Percentiles rank a stretch among this genome's conserved stretches.
Evolutionary conservation across 1,140 invertebrate genomes (phyloP).

Genomic region (Mylabris phalerata): DNA sequence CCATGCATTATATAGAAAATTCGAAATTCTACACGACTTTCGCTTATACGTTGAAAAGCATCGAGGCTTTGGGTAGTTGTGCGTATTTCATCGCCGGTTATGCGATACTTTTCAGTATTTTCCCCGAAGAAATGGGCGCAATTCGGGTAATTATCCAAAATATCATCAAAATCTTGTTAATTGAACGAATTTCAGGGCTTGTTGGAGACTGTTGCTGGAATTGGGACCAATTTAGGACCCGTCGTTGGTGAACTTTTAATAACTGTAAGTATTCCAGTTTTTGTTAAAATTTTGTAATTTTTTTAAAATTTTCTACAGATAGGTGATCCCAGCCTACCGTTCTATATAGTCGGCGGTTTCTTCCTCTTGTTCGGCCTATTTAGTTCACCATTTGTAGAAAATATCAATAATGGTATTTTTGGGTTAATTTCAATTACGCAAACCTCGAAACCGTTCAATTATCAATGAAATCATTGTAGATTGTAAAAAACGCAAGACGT

Average conservation of each 20-base stretch:
- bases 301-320: no score
- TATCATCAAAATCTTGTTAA: not conserved
- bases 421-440: no score
- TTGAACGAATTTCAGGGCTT: not conserved
- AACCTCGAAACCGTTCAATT: no score
- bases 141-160: not conserved
- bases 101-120: not conserved
- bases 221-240: constrained; percentile 3
- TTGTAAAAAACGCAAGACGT: not conserved
- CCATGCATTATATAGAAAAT: not conserved
- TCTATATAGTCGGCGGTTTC: no score
- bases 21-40: not conserved
- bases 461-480: no score
- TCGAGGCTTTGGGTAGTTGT: constrained; percentile 3
- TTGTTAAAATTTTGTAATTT: no score
- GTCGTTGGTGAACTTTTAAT: constrained; percentile 2
- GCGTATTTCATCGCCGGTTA: constrained; percentile 8
- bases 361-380: no score
- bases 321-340: no score
- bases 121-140: not conserved
- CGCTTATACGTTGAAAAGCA: not conserved
- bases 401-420: no score
- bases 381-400: no score
- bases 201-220: constrained; percentile 1
- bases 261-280: not conserved